Evolutionary conservation across 2,888 invertebrate genomes (phyloP), one percentile per base, ranked within the genome.

Genomic region (Muschampia plurimacula): DNA sequence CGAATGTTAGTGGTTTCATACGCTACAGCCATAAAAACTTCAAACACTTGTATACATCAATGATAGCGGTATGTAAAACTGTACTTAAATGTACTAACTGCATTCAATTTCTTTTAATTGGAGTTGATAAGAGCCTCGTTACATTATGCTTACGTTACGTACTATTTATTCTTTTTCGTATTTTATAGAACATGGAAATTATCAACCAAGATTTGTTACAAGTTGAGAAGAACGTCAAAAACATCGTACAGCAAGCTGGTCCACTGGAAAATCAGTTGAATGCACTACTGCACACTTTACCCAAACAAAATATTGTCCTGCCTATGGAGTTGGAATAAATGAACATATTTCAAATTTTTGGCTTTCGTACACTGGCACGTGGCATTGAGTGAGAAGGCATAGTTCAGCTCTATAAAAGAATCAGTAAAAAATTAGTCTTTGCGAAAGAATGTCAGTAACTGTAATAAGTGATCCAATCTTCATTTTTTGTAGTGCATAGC

Each of bases 1-100:
- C 93, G 5, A 93, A 93, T 79, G 89, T 90, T n/a, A 93, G 93
- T 77, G 90, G 92, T 59, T 93, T 93, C 74, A 85, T 93, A 66
- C 84, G 87, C n/a, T 92, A 91, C 68, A 90, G 83, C 76, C 87
- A 92, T 57, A 88, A 89, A 79, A 85, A 87, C 75, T 84, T 90
- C 49, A 91, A 89, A 76, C 78, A 87, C 76, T 80, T 92, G 65
- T 94, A 93, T 75, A 81, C 79, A 74, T 92, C 93, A 12, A 83
- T 91, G 79, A 83, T 90, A 75, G 80, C 89, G 88, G 93, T 92
- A 85, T 75, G 71, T 69, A 57, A 44, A 49, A 49, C 49, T 49
- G 49, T 5, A 46, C 10, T 12, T 3, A 12, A 46, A 46, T 46
- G 13, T 46, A 46, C 46, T 4, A 4, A 46, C 46, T 46, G 2